phyloP scores from a whole-genome alignment of 2,888 invertebrate species.

The Sinodicranocentrus sp. region DNA sequence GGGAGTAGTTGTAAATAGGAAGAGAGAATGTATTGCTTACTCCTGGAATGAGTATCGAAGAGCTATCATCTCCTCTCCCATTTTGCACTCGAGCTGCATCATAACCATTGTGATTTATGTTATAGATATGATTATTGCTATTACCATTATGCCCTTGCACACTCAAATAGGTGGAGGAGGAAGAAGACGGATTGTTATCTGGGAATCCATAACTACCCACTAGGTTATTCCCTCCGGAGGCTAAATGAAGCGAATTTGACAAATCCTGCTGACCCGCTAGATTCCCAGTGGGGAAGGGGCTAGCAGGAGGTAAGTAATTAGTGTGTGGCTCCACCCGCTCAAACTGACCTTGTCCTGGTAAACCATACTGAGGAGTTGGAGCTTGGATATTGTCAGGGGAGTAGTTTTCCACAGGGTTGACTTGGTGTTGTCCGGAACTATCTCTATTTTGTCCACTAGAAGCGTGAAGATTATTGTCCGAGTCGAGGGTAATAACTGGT shows the following conservation, averaged over 20 bases:
- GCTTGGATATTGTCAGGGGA: slow-evolving; percentile 19
- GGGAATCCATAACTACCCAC: slow-evolving; percentile 29
- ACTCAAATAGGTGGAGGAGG: slow-evolving; percentile 46
- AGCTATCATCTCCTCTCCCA: slow-evolving; percentile 20
- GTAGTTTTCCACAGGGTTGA: neutral
- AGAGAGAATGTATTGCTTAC: slow-evolving; percentile 61
- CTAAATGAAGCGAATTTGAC: slow-evolving; percentile 30
- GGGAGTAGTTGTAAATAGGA: slow-evolving; percentile 58
- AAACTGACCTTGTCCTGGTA: slow-evolving; percentile 19
- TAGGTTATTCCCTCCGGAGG: neutral
- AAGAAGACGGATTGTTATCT: slow-evolving; percentile 33
- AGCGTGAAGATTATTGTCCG: slow-evolving; percentile 46
- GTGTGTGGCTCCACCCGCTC: neutral
- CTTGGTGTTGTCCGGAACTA: neutral
- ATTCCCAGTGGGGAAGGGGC: neutral
- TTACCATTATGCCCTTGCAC: slow-evolving; percentile 52
- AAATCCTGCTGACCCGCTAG: slow-evolving; percentile 29
- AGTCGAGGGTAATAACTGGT: slow-evolving; percentile 72
- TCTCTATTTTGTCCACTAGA: neutral
- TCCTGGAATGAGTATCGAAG: slow-evolving; percentile 57
- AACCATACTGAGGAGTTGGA: neutral
- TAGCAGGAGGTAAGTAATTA: slow-evolving; percentile 38
- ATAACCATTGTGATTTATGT: slow-evolving; percentile 53
- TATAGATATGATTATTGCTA: slow-evolving; percentile 60
- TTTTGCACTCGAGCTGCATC: slow-evolving; percentile 5